Evolutionary conservation across 2,888 invertebrate species (phyloP).

Genomic region (Mongoloraphidia duomilia): DNA sequence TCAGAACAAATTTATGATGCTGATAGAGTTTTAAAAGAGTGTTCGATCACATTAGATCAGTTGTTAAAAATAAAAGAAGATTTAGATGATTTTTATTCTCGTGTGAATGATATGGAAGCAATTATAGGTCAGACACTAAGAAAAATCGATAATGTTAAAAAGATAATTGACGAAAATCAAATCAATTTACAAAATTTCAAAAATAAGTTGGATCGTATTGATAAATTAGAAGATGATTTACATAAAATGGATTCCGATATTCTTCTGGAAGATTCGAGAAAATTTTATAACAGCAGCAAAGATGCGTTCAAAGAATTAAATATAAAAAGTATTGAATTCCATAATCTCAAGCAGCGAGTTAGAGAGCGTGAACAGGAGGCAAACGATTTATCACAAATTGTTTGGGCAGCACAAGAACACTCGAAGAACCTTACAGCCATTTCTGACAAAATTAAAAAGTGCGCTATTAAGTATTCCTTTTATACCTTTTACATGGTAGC

Average conservation of each 20-base stretch:
- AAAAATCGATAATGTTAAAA: slow-evolving; percentile 2
- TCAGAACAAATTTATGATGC: slow-evolving; percentile 25
- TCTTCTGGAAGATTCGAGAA: slow-evolving; percentile 15
- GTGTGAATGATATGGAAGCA: slow-evolving; percentile 13
- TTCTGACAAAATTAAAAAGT: too few species aligned
- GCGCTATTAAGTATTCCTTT: too few species aligned
- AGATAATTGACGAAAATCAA: slow-evolving; percentile 13
- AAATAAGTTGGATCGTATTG: slow-evolving; percentile 16
- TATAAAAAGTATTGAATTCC: too few species aligned
- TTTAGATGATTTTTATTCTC: slow-evolving; percentile 13
- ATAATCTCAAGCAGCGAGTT: too few species aligned
- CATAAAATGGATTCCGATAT: slow-evolving; percentile 9
- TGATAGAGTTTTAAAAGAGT: slow-evolving; percentile 24
- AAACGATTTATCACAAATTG: neutral
- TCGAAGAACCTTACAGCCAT: too few species aligned
- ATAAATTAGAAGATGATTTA: slow-evolving; percentile 14
- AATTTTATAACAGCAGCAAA: slow-evolving; percentile 15
- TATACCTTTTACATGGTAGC: too few species aligned
- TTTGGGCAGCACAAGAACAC: too few species aligned
- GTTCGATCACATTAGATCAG: slow-evolving; percentile 15
- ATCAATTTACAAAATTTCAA: slow-evolving; percentile 15
- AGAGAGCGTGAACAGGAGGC: neutral
- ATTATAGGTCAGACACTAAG: slow-evolving; percentile 3
- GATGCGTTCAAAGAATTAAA: neutral
- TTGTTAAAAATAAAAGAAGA: slow-evolving; percentile 14